phyloP scores from a whole-genome alignment of 2,797 vertebrate species.

The Hypotaenidia okinawae region DNA sequence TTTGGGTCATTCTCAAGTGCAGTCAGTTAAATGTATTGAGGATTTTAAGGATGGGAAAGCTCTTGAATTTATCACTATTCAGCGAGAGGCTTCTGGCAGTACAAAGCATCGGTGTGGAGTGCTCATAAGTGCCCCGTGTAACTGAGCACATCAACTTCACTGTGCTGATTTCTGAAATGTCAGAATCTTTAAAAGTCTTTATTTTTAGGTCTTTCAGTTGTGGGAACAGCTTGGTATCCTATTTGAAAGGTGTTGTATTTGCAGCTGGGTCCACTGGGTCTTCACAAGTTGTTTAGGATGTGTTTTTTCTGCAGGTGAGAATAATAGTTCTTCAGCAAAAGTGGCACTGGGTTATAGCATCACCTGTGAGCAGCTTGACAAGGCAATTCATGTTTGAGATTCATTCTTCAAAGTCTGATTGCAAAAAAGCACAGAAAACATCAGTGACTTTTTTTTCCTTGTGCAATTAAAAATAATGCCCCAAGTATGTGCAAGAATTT shows the following conservation, averaged over 20 bases:
- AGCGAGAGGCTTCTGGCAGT: neutral
- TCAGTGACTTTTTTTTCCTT: neutral
- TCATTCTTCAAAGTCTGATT: neutral
- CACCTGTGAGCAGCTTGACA: neutral
- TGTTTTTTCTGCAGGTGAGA: neutral
- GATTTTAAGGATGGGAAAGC: neutral
- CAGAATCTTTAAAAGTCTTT: neutral
- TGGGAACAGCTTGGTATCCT: neutral
- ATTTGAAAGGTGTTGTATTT: neutral
- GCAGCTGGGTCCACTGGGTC: neutral
- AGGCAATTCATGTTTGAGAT: neutral
- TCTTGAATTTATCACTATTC: neutral
- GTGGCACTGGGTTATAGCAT: neutral
- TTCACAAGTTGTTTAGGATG: neutral
- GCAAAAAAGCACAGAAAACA: neutral
- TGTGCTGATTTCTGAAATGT: neutral
- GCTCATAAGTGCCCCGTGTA: neutral
- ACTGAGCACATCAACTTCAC: neutral
- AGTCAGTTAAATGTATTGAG: neutral
- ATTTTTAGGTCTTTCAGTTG: neutral
- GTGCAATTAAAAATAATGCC: neutral
- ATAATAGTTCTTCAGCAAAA: neutral
- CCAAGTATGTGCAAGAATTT: neutral
- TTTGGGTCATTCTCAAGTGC: neutral
- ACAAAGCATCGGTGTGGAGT: neutral